Conservation (phyloP, 1,140 invertebrate genomes). For the Dinothrombium tinctorium region DNA sequence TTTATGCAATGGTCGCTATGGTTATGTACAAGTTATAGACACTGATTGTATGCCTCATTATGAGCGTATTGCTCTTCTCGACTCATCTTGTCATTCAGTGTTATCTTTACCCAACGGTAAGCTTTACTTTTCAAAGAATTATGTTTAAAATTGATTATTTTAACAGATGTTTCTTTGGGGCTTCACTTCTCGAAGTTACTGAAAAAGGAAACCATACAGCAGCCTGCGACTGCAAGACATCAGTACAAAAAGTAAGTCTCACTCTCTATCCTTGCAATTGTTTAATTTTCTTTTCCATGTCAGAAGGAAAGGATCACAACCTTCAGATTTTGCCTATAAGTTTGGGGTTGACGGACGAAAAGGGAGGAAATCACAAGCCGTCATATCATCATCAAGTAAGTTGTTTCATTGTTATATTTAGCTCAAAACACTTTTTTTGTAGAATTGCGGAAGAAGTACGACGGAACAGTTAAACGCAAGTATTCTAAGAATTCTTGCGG, state of each 20-base stretch:
- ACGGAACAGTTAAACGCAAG: constrained; percentile 3
- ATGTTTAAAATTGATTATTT: background rate
- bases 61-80: constrained; percentile 48
- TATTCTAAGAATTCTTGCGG: background rate
- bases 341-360: constrained; percentile 1
- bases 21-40: constrained; percentile 36
- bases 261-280: background rate
- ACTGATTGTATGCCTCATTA: constrained; percentile 34
- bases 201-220: constrained; percentile 13
- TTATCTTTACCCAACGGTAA: constrained; percentile 42
- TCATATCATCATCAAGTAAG: constrained; percentile 9
- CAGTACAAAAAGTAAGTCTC: constrained; percentile 10
- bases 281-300: background rate
- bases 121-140: constrained; percentile 3
- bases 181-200: constrained; percentile 12
- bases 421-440: background rate
- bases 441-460: constrained; percentile 9
- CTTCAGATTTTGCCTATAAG: constrained; percentile 1
- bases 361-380: constrained; percentile 3
- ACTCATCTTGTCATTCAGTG: constrained; percentile 62
- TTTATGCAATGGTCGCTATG: constrained; percentile 47
- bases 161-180: constrained; percentile 13
- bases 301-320: background rate
- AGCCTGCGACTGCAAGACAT: background rate
- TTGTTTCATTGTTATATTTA: background rate